Evolutionary conservation across 2,113 vertebrate species (phyloP).

Genomic region (Megalops atlanticus): DNA sequence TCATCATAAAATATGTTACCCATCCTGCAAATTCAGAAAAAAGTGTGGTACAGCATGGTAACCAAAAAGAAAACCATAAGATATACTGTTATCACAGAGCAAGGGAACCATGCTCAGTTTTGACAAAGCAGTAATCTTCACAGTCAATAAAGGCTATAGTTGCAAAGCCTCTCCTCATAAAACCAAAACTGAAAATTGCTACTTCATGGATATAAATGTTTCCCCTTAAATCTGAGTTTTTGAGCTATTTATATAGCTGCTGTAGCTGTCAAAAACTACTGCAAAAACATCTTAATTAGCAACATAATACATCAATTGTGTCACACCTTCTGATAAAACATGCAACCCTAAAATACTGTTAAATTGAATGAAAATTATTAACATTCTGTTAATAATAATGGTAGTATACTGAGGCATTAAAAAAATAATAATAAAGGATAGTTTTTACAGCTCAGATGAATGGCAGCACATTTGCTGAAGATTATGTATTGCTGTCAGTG

Average conservation of each 20-base stretch:
- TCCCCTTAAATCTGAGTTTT: not conserved
- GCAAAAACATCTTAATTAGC: conserved; percentile 11
- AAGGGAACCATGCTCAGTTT: no score
- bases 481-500: conserved; percentile 25
- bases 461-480: not conserved
- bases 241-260: not conserved
- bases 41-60: not conserved
- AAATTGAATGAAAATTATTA: conserved; percentile 18
- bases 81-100: not conserved
- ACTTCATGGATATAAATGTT: not conserved
- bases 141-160: not conserved
- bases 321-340: not conserved
- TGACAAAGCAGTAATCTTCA: not conserved
- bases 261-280: not conserved
- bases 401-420: not conserved
- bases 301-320: not conserved
- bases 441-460: conserved; percentile 5
- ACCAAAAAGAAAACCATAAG: not conserved
- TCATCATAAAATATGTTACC: not conserved
- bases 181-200: not conserved
- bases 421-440: conserved; percentile 9
- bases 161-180: not conserved
- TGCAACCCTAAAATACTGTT: not conserved
- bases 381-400: conserved; percentile 20
- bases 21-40: not conserved